Base-by-base conservation (phyloP, 2,888 invertebrate genomes). In the Drosophila helvetica region DNA sequence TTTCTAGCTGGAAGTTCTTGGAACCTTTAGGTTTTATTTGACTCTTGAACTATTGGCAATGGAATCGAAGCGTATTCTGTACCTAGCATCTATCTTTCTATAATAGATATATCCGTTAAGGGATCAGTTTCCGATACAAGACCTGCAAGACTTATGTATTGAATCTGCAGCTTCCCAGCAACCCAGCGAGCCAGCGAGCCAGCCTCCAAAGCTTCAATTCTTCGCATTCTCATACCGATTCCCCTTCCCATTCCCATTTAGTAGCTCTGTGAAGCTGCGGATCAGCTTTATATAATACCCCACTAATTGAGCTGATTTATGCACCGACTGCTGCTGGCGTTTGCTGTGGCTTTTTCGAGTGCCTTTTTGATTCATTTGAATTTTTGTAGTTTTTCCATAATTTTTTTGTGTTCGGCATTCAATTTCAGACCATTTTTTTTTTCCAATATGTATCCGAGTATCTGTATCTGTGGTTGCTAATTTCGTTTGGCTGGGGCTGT, bases 221-320 rank as follows among this genome's bases (percentile, higher is more conserved):
- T 55, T 63, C 22, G 3, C 0, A 33, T 15, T 33, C 22, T 0
- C 19, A 19, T 19, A 2, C 19, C 19, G 19, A 2, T 19, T 19
- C 19, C 19, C 19, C 2, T 19, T 2, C 1, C 8, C 7, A 1
- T 8, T 2, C 15, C 6, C 38, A 6, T 7, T 38, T 7, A 15
- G 1, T 38, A 6, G 15, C 38, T 38, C 6, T 52, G 38, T 38
- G 50, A 60, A 30, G 67, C 68, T 46, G 57, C 19, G 46, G 57
- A 70, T 64, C 57, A 53, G 64, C 63, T 54, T 59, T n/a, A 38
- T 38, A 82, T 81, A 82, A 84, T 82, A 74, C 68, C 64, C 81
- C 79, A 74, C 82, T 86, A 86, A 86, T 86, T 86, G 86, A 85
- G 76, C 85, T 86, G 86, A 86, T 86, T 86, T 86, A 86, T 86